Evolutionary conservation across 2,797 vertebrate species (phyloP), one percentile per base, ranked within the genome.

Genomic region (Smutsia temminckii): DNA sequence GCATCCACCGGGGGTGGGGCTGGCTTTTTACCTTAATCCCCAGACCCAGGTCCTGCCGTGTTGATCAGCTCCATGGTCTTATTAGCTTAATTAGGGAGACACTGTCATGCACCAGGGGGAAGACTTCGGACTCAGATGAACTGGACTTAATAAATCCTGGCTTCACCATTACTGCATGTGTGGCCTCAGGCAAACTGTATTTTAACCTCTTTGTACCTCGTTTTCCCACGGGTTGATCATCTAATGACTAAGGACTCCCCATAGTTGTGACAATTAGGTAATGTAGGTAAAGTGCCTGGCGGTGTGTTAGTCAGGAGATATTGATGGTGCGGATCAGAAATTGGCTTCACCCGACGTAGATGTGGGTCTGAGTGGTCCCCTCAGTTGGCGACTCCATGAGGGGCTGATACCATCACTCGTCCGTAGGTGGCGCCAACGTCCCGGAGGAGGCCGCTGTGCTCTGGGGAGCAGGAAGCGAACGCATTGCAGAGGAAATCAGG

Each of bases 221-320:
- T 80, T 55, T 46, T 42, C 40, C 25, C 17, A 0, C 5, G 16
- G 51, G 29, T 0, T 17, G 0, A 5, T 40, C 12, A 6, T 12
- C 11, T 1, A 10, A 3, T 2, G 37, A 21, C 42, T 46, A 1
- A 14, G 51, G 4, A 21, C 25, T 71, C 5, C 66, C 17, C 8
- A n/a, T 27, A 3, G 21, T 42, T 29, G 63, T 32, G n/a, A 21
- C 8, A 16, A 42, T 71, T 0, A 40, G 7, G 25, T 7, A 1
- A 4, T 0, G 0, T 42, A 20, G 66, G 71, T 53, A 5, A 29
- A 40, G 20, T 71, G 51, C 51, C 37, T 3, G 20, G 23, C 4
- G 3, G 23, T 0, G 17, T 17, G 2, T 21, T 5, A 1, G 25
- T 16, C n/a, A 2, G 1, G 18, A 14, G 2, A 2, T 37, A 3